Evolutionary conservation across 2,888 invertebrate species (phyloP).

Genomic region (Teleogryllus oceanicus): DNA sequence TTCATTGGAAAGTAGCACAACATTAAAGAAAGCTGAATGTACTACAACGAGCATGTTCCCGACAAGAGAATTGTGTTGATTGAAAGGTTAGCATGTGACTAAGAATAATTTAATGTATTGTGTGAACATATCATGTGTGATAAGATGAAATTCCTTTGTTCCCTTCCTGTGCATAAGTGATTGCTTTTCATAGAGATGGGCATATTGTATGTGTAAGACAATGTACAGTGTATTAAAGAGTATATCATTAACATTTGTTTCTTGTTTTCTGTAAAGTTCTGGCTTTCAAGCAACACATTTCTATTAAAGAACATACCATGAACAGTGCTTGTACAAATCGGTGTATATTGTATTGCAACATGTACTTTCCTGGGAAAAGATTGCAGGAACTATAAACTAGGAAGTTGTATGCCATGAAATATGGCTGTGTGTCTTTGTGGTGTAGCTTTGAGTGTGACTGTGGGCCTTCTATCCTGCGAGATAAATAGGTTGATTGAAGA

Average conservation of each 20-base stretch:
- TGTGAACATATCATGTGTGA: conserved; percentile 30
- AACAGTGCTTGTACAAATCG: conserved; percentile 27
- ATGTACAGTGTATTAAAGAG: conserved; percentile 9
- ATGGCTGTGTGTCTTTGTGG: conserved; percentile 24
- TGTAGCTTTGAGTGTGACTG: conserved; percentile 34
- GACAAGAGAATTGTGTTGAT: conserved; percentile 35
- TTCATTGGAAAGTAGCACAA: conserved; percentile 32
- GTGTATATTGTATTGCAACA: conserved; percentile 27
- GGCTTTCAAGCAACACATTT: conserved; percentile 29
- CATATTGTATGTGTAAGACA: not conserved
- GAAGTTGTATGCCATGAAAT: not conserved
- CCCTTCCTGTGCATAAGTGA: not conserved
- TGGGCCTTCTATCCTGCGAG: conserved; percentile 28
- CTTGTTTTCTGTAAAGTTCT: not conserved
- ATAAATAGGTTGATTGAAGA: conserved; percentile 25
- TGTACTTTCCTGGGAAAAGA: not conserved
- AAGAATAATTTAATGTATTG: conserved; percentile 21
- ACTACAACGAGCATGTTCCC: conserved; percentile 29
- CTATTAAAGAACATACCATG: conserved; percentile 22
- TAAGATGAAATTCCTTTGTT: conserved; percentile 22
- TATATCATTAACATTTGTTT: not conserved
- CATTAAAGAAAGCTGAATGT: conserved; percentile 28
- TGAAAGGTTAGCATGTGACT: conserved; percentile 29
- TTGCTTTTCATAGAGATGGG: not conserved
- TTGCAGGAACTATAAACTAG: not conserved